Percentiles rank a stretch among this genome's conserved stretches.
Evolutionary conservation across 2,797 vertebrate genomes (phyloP).

Genomic region (Anas flavirostris): DNA sequence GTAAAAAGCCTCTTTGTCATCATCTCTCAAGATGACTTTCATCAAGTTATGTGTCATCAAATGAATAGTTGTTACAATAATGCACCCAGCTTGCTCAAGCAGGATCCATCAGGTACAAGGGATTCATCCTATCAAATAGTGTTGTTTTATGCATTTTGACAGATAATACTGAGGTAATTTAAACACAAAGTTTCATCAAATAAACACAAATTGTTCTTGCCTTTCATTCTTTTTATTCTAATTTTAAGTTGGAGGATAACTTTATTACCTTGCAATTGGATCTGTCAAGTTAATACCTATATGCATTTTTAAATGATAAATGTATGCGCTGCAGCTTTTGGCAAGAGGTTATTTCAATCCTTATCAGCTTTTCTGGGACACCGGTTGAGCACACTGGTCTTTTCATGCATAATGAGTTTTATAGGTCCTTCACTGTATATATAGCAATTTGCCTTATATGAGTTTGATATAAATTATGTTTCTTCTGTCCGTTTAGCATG

Average conservation of each 20-base stretch:
- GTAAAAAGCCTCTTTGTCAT: neutral
- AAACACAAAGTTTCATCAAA: neutral
- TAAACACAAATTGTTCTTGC: neutral
- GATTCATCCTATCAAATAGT: neutral
- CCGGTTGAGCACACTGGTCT: neutral
- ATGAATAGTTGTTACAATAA: neutral
- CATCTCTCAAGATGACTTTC: neutral
- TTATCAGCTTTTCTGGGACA: neutral
- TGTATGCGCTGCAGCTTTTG: neutral
- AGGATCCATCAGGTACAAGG: neutral
- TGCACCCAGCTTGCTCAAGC: neutral
- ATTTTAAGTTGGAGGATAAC: neutral
- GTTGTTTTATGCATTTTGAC: neutral
- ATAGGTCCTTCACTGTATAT: neutral
- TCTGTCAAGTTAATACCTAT: neutral
- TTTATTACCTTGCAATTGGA: neutral
- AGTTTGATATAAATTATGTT: neutral
- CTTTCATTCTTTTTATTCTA: neutral
- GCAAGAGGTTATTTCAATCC: neutral
- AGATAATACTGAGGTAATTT: constrained; percentile 25
- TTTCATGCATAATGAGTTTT: neutral
- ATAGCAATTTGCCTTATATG: neutral
- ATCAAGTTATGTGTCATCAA: neutral
- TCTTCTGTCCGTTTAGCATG: neutral
- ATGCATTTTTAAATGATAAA: neutral